A percentile compares a stretch with the other conserved stretches of the same genome.
phyloP scores from a whole-genome alignment of 1,140 invertebrate genomes.

The Trypoxylus dichotomus region DNA sequence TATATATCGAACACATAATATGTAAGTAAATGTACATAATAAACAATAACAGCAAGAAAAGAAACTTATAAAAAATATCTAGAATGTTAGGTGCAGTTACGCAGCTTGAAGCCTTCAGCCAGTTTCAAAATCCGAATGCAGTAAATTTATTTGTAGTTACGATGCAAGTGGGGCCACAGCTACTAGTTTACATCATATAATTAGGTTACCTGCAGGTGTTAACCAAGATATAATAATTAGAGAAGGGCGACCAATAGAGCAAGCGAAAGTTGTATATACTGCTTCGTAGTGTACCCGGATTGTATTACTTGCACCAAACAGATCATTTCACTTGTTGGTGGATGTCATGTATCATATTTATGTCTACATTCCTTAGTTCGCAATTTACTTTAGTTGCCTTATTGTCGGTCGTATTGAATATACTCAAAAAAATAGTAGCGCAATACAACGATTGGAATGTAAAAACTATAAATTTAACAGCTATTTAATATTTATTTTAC shows the following conservation, averaged over 20 bases:
- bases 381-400: too few species aligned
- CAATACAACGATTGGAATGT: too few species aligned
- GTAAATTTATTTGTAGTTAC: conserved; percentile 1
- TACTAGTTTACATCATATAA: not conserved
- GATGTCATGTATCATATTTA: not conserved
- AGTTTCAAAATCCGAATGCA: not conserved
- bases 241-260: not conserved
- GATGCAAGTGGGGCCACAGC: not conserved
- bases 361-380: too few species aligned
- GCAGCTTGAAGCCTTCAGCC: not conserved
- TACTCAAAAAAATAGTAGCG: too few species aligned
- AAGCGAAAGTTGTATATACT: not conserved
- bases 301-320: not conserved
- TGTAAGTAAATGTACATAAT: not conserved
- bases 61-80: not conserved
- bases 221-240: conserved; percentile 1
- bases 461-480: too few species aligned
- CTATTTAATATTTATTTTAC: too few species aligned
- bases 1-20: not conserved
- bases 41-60: conserved; percentile 5
- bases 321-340: not conserved
- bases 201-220: conserved; percentile 14
- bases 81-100: conserved; percentile 10
- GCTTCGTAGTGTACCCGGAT: not conserved
- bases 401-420: too few species aligned